Conservation (phyloP, 1,140 invertebrate species). For the Drosophila mojavensis region DNA sequence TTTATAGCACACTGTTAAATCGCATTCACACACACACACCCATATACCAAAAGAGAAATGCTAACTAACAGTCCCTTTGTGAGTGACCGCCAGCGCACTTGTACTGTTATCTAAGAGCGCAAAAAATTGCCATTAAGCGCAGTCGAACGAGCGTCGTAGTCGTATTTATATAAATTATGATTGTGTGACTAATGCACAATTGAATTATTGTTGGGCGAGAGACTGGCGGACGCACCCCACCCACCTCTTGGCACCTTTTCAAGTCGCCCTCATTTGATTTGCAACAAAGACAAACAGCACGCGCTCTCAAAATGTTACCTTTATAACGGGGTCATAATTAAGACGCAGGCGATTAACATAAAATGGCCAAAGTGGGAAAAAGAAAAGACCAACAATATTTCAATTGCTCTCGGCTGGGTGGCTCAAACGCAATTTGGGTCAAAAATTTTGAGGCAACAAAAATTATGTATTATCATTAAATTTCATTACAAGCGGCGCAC, state of each 20-base stretch:
- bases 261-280: slow-evolving; percentile 20
- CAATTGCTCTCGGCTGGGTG: slow-evolving; percentile 29
- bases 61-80: slow-evolving; percentile 27
- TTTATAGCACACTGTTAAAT: slow-evolving; percentile 7
- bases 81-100: slow-evolving; percentile 26
- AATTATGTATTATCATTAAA: slow-evolving; percentile 82
- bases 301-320: slow-evolving; percentile 24
- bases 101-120: slow-evolving; percentile 25
- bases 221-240: neutral
- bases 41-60: neutral
- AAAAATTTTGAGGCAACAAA: slow-evolving; percentile 54
- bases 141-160: slow-evolving; percentile 39
- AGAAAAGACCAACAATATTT: slow-evolving; percentile 39
- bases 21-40: neutral
- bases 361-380: slow-evolving; percentile 39
- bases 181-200: slow-evolving; percentile 70
- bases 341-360: slow-evolving; percentile 50
- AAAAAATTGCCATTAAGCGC: slow-evolving; percentile 43
- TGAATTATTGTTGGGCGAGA: slow-evolving; percentile 50
- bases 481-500: slow-evolving; percentile 73
- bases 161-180: slow-evolving; percentile 41
- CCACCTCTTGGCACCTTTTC: neutral
- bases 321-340: slow-evolving; percentile 36
- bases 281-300: slow-evolving; percentile 39
- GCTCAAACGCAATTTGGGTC: slow-evolving; percentile 74